A percentile compares a stretch with the other conserved stretches of the same genome.
Conservation (phyloP, 2,888 invertebrate species). For the Nyleta sp. region DNA sequence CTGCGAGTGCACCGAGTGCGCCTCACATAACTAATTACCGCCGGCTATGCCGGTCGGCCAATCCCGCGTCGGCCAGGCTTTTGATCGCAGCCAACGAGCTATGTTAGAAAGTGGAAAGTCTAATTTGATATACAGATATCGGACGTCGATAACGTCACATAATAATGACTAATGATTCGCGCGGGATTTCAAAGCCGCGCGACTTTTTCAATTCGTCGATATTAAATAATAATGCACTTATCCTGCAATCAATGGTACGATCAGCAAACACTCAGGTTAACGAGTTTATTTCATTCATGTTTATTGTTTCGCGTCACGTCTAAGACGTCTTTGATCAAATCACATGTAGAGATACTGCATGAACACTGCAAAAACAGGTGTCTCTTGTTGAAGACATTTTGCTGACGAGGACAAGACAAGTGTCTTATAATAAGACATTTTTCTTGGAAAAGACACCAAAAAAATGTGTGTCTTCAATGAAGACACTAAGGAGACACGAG, state of each 20-base stretch:
- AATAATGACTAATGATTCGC: conserved; percentile 57
- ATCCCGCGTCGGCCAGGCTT: conserved; percentile 25
- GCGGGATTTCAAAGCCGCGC: conserved; percentile 14
- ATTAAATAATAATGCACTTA: conserved; percentile 34
- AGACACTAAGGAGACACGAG: too few relatives aligned
- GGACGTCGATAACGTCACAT: conserved; percentile 41
- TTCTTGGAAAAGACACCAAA: too few relatives aligned
- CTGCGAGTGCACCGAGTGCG: conserved; percentile 55
- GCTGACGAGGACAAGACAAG: too few relatives aligned
- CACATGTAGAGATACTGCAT: too few relatives aligned
- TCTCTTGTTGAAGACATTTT: too few relatives aligned
- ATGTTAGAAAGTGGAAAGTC: conserved; percentile 62
- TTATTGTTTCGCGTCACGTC: neutral
- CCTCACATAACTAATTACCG: conserved; percentile 58
- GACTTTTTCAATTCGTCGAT: conserved; percentile 21
- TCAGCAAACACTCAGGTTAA: conserved; percentile 37
- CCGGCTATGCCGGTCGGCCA: conserved; percentile 38
- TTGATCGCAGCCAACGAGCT: conserved; percentile 52
- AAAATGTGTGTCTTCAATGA: too few relatives aligned
- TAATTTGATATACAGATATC: conserved; percentile 61
- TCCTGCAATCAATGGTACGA: conserved; percentile 13
- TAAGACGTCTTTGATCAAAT: conserved; percentile 7
- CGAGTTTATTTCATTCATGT: conserved; percentile 37
- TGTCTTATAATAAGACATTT: too few relatives aligned
- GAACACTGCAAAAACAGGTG: too few relatives aligned